Conservation (phyloP, 2,888 invertebrate species). For the Rhamnusium bicolor region DNA sequence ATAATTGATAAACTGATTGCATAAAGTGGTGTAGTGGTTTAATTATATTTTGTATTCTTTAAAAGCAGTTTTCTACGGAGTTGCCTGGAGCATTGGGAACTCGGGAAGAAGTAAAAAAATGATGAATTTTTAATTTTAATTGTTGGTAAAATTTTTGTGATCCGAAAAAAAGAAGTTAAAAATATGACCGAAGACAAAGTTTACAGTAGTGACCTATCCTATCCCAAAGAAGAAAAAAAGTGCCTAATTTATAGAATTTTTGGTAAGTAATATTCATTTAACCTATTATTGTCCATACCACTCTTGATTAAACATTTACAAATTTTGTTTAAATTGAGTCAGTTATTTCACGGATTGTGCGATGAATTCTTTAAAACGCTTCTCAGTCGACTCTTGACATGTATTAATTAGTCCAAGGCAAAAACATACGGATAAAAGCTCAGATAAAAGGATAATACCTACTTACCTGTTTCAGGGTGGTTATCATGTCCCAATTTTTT, state of each 20-base stretch:
- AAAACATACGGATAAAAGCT: no score
- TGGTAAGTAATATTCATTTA: no score
- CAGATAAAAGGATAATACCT: no score
- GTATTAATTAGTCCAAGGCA: no score
- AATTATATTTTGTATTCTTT: slow-evolving; percentile 12
- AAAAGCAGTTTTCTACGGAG: neutral
- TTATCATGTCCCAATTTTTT: no score
- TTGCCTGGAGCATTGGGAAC: neutral
- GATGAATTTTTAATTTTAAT: slow-evolving; percentile 24
- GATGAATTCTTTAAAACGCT: no score
- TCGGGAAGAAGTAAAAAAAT: slow-evolving; percentile 9
- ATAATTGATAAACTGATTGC: neutral
- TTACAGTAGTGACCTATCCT: slow-evolving; percentile 67
- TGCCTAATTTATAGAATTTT: slow-evolving; percentile 67
- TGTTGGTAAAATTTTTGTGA: neutral
- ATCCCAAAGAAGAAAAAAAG: slow-evolving; percentile 68
- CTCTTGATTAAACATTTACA: no score
- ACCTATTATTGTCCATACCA: no score
- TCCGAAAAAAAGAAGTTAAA: slow-evolving; percentile 13
- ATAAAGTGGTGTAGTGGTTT: neutral
- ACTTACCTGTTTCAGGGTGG: no score
- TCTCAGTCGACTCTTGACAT: no score
- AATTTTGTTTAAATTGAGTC: no score
- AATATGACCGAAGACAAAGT: slow-evolving; percentile 58
- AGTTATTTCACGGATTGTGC: no score